A percentile compares a stretch with the other conserved stretches of the same genome.
These are phyloP conservation scores for Opisthocomus hoazin DNA, from an alignment of 2,113 vertebrate species.

Conservation along the genomic window DNA sequence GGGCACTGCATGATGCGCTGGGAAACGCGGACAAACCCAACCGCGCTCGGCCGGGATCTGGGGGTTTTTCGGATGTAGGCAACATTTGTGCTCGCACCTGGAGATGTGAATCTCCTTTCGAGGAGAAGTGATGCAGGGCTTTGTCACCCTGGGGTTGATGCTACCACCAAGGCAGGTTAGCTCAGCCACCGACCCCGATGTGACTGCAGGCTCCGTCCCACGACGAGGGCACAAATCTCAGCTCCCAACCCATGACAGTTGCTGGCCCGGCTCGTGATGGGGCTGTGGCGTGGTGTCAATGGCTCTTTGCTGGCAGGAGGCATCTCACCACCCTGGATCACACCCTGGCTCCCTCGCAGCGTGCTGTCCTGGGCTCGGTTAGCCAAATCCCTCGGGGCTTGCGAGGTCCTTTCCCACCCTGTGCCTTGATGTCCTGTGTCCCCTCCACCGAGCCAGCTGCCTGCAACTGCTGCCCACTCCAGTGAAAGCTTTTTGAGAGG, in stretches of 20 bases:
- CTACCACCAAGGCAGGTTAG: background rate
- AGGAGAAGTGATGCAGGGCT: background rate
- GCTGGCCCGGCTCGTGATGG: rapidly evolving
- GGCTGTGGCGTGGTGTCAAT: rapidly evolving
- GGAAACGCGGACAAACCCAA: background rate
- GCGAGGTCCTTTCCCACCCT: background rate
- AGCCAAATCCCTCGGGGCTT: background rate
- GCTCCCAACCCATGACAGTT: rapidly evolving
- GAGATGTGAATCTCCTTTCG: background rate
- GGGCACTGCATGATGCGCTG: background rate
- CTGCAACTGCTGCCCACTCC: background rate
- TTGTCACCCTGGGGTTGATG: rapidly evolving
- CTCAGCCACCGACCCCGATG: rapidly evolving
- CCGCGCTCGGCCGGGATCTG: background rate
- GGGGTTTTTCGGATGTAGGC: background rate
- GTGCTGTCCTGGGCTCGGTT: background rate
- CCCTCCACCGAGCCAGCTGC: background rate
- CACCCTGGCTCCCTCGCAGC: rapidly evolving
- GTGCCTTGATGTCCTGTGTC: background rate
- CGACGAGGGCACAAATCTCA: rapidly evolving
- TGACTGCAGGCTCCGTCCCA: rapidly evolving
- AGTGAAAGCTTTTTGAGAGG: background rate
- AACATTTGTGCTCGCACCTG: rapidly evolving
- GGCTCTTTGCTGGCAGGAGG: background rate
- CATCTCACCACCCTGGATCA: background rate